Conservation (phyloP, 2,113 vertebrate species). For the Pseudorasbora parva region DNA sequence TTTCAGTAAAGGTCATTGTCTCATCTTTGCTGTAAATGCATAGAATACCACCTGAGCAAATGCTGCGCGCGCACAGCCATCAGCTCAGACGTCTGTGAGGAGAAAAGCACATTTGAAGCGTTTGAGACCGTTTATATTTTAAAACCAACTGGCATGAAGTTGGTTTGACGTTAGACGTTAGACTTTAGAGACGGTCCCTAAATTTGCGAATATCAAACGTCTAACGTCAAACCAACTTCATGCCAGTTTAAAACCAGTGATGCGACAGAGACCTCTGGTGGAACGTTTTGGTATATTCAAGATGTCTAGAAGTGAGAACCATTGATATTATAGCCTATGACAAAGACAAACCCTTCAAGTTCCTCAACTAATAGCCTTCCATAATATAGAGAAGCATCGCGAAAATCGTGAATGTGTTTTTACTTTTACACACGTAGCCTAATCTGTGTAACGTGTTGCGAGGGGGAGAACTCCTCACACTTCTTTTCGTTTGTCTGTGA, state of each 20-base stretch:
- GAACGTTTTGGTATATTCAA: neutral
- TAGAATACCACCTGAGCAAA: conserved; percentile 33
- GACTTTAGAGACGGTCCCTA: too few species aligned
- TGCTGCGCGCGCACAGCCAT: neutral
- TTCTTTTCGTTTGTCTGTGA: too few species aligned
- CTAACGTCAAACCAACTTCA: too few species aligned
- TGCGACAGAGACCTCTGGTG: conserved; percentile 16
- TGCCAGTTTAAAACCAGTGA: neutral
- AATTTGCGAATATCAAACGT: too few species aligned
- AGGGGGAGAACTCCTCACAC: too few species aligned
- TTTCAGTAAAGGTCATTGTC: conserved; percentile 37
- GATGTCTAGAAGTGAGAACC: neutral
- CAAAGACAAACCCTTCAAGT: neutral
- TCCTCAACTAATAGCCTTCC: neutral
- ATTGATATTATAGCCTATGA: neutral
- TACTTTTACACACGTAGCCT: too few species aligned
- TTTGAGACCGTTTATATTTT: neutral
- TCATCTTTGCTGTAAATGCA: conserved; percentile 37
- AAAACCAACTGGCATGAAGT: too few species aligned
- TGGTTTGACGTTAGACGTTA: too few species aligned
- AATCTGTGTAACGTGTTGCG: too few species aligned
- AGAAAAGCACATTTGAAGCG: neutral
- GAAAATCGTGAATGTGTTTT: neutral
- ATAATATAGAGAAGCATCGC: neutral
- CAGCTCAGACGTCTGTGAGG: neutral